Evolutionary conservation across 2,888 invertebrate genomes (phyloP).

Genomic region (Pocota personata): DNA sequence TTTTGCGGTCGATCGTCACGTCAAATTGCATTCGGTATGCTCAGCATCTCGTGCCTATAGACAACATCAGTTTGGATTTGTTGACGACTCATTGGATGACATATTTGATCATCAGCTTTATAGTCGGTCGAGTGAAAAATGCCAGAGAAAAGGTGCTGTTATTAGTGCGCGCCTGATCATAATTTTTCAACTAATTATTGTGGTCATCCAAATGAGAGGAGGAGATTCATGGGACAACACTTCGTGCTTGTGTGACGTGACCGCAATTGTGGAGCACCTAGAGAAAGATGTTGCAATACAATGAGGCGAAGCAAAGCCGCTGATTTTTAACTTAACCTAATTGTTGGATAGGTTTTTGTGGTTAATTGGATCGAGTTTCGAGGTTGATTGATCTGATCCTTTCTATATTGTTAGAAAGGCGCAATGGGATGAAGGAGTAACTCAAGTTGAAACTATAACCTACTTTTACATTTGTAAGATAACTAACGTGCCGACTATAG

Average conservation of each 20-base stretch:
- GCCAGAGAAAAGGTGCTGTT: constrained; percentile 46
- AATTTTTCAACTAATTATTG: constrained; percentile 45
- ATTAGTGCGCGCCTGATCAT: constrained; percentile 60
- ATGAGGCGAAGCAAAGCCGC: not conserved
- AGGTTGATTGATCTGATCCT: not conserved
- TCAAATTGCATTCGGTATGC: constrained; percentile 59
- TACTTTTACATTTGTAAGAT: no score
- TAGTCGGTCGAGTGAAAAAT: constrained; percentile 64
- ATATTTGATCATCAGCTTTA: constrained; percentile 65
- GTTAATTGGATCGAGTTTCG: constrained; percentile 20
- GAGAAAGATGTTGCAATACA: constrained; percentile 11
- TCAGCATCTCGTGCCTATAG: constrained; percentile 61
- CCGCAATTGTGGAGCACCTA: constrained; percentile 38
- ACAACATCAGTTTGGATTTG: constrained; percentile 67
- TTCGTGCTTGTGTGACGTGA: no score
- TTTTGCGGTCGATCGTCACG: constrained; percentile 67
- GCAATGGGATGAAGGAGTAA: not conserved
- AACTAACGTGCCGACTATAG: no score
- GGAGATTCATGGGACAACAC: constrained; percentile 36
- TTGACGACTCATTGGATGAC: constrained; percentile 62
- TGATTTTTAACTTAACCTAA: not conserved
- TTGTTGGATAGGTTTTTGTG: constrained; percentile 23
- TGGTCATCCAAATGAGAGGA: constrained; percentile 28
- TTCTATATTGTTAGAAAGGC: not conserved
- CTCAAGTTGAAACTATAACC: no score